These are phyloP conservation scores for Bubalus kerabau DNA, from an alignment of 2,113 vertebrate genomes.

Conservation along the genomic window DNA sequence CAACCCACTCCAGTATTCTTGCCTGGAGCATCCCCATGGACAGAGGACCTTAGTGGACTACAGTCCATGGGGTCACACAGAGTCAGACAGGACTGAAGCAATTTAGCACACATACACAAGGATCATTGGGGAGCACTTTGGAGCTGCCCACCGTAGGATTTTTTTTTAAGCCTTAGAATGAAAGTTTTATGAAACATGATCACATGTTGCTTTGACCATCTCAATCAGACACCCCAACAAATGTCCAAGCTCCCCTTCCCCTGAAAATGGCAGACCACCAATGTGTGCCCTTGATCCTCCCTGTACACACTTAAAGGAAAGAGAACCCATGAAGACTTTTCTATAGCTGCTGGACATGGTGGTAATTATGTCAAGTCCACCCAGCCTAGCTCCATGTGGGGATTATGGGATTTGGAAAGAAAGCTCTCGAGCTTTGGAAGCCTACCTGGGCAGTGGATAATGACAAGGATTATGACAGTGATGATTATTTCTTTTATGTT, in stretches of 20 bases:
- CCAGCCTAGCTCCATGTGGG: background rate
- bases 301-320: background rate
- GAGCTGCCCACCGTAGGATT: background rate
- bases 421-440: background rate
- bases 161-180: background rate
- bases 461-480: background rate
- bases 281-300: background rate
- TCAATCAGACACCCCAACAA: background rate
- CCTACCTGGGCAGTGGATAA: background rate
- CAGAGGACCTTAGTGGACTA: background rate
- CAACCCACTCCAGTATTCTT: background rate
- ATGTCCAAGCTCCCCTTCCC: background rate
- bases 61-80: background rate
- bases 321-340: background rate
- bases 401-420: background rate
- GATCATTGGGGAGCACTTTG: background rate
- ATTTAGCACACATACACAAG: background rate
- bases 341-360: background rate
- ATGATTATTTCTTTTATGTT: background rate
- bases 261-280: background rate
- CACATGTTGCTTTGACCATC: background rate
- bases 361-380: background rate
- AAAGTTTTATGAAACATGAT: background rate
- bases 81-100: accelerated
- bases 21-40: background rate